Evolutionary conservation across 2,113 vertebrate genomes (phyloP), one percentile per base, ranked within the genome.

Genomic region (Rhinopomastus cyanomelas): DNA sequence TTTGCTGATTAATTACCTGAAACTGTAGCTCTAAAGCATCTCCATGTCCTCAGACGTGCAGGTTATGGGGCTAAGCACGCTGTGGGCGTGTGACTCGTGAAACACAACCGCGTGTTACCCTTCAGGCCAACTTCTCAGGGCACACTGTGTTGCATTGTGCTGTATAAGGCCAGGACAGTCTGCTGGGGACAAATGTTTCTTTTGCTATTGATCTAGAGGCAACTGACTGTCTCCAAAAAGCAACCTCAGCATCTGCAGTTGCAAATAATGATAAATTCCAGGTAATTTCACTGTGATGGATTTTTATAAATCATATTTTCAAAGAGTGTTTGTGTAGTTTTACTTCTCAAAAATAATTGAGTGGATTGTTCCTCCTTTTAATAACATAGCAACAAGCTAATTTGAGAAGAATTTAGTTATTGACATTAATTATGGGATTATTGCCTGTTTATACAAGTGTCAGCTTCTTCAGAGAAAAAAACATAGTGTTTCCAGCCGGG

Each of bases 1-100:
- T 92, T 81, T 79, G 36, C 36, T 81, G 87, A 92, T 55, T 73
- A 65, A 46, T 49, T 64, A 34, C 15, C 73, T 68, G 73, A 83
- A 55, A 3, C 39, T 32, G 14, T 65, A 49, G 16, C 12, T 91
- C 66, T 62, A 2, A 73, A 72, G 37, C 36, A 59, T 49, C 56
- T 65, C 55, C 36, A 5, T 67, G 22, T 32, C 39, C 56, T 75
- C 26, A 44, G 56, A 85, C 71, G 22, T 52, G 44, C 60, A 27
- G 76, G 37, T 51, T 66, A 19, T n/a, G 55, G 48, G 42, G n/a
- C 73, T 74, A 36, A 0, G 5, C 9, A 3, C 12, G 44, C 30
- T 59, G 12, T n/a, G 48, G 15, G 81, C 53, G 48, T 5, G 1
- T 51, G 61, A 74, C 51, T 60, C 3, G 2, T 26, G 29, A 74